Evolutionary conservation across 92 coral and sea anemone species (phyloP).

Genomic region (Diadumene lineata): DNA sequence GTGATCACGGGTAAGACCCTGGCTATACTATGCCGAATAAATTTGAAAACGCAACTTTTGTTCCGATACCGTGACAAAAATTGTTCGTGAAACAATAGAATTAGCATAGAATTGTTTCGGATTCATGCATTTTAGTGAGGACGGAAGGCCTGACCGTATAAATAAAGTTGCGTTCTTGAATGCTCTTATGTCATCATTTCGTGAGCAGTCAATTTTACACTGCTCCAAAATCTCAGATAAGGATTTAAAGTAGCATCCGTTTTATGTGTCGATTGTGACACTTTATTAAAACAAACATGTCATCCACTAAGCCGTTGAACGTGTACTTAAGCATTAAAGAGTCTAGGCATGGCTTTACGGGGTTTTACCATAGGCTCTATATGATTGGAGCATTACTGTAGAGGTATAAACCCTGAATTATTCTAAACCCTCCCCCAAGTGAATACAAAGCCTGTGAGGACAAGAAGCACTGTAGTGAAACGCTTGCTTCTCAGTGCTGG

Average conservation of each 20-base stretch:
- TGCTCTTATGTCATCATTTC: no score
- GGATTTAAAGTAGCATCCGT: not conserved
- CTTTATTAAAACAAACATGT: not conserved
- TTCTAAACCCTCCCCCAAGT: conserved; percentile 4
- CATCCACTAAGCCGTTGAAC: conserved; percentile 5
- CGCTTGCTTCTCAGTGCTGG: conserved; percentile 14
- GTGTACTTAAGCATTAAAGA: conserved; percentile 14
- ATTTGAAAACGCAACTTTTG: no score
- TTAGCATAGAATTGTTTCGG: no score
- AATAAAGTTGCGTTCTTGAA: no score
- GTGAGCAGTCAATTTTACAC: no score
- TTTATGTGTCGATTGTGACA: not conserved
- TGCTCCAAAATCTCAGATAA: not conserved
- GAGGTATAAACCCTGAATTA: no score
- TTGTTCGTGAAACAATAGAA: no score
- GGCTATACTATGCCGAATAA: no score
- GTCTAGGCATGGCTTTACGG: conserved; percentile 8
- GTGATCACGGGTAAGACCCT: no score
- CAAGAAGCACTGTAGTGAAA: conserved; percentile 10
- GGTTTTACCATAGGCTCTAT: conserved; percentile 5
- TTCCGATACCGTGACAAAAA: no score
- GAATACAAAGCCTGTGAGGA: conserved; percentile 1
- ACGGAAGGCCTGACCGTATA: no score
- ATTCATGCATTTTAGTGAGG: no score
- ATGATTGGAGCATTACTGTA: conserved; percentile 6